Conservation (phyloP, 2,113 vertebrate species). For the Steatornis caripensis region DNA sequence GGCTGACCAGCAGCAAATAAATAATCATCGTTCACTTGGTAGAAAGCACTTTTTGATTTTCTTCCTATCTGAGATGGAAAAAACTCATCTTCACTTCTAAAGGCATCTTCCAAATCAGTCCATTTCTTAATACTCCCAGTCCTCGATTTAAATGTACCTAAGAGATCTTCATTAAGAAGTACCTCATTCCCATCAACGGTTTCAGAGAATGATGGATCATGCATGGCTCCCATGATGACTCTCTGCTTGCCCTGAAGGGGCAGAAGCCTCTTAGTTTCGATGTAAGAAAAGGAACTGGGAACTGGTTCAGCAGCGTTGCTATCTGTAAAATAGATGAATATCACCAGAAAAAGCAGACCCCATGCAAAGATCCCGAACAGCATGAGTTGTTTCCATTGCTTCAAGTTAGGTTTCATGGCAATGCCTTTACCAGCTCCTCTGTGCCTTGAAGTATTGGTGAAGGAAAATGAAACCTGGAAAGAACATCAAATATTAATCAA, state of each 20-base stretch:
- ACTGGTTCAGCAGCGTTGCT: slow-evolving; percentile 80
- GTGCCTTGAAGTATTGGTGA: slow-evolving; percentile 46
- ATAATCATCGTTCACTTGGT: slow-evolving; percentile 54
- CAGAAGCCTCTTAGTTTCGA: slow-evolving; percentile 84
- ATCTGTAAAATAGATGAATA: slow-evolving; percentile 94
- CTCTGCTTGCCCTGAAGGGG: slow-evolving; percentile 84
- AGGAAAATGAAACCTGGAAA: slow-evolving; percentile 63
- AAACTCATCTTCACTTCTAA: slow-evolving; percentile 62
- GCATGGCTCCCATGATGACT: slow-evolving; percentile 78
- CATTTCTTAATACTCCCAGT: slow-evolving; percentile 60
- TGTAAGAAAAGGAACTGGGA: slow-evolving; percentile 81
- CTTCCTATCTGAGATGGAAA: slow-evolving; percentile 62
- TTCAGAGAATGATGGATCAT: slow-evolving; percentile 67
- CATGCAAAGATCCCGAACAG: slow-evolving; percentile 90
- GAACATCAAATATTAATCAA: slow-evolving; percentile 32
- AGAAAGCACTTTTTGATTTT: slow-evolving; percentile 69
- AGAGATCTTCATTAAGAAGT: slow-evolving; percentile 31
- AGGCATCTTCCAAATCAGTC: slow-evolving; percentile 35
- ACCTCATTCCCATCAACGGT: slow-evolving; percentile 52
- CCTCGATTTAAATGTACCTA: slow-evolving; percentile 17
- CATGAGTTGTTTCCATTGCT: slow-evolving; percentile 91
- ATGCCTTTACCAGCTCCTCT: slow-evolving; percentile 43
- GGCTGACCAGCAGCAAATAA: slow-evolving; percentile 66
- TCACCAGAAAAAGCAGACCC: slow-evolving; percentile 87
- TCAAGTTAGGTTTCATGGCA: slow-evolving; percentile 95